Evolutionary conservation across 2,797 vertebrate species (phyloP), one percentile per base, ranked within the genome.

Genomic region (Falco berigora): DNA sequence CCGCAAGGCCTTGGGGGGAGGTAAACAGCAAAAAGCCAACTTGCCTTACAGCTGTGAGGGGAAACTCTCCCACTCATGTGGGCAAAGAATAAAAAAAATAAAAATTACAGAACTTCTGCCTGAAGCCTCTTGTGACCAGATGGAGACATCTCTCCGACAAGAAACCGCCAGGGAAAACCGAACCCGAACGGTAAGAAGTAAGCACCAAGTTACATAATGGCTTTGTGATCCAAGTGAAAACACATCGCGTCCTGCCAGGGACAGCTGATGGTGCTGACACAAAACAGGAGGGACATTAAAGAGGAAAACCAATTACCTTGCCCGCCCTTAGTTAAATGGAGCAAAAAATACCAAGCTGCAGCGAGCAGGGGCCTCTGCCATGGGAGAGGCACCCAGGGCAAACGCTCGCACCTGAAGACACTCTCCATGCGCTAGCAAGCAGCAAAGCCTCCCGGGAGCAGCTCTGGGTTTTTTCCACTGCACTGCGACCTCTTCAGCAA

Each of bases 401-500:
- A 85, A 64, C 0, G 0, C 24, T 88, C 0, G 0, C n/a, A 89
- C 81, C 74, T 91, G 81, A 87, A 66, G 88, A 19, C 66, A 53
- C 40, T 46, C 42, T 69, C 42, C 72, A 32, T 3, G 3, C 14
- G 22, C 36, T 34, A 88, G 52, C 25, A 30, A 66, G 76, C 93
- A 78, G 69, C 38, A 66, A 62, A 69, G 55, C 76, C 88, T 74
- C 27, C 66, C 7, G 0, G 89, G n/a, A n/a, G 67, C 66, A 47
- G 21, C 34, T 4, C 79, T 77, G 85, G 0, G 8, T 92, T 96
- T 96, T 96, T 96, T 96, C 96, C 96, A 96, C 10, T 90, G 77
- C 0, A 0, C 62, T 40, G 80, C 10, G 5, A 42, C 46, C 42
- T 55, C 67, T 69, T 14, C 50, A 47, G 11, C 64, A 73, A 86